Evolutionary conservation across 2,797 vertebrate genomes (phyloP).

Genomic region (Smutsia temminckii): DNA sequence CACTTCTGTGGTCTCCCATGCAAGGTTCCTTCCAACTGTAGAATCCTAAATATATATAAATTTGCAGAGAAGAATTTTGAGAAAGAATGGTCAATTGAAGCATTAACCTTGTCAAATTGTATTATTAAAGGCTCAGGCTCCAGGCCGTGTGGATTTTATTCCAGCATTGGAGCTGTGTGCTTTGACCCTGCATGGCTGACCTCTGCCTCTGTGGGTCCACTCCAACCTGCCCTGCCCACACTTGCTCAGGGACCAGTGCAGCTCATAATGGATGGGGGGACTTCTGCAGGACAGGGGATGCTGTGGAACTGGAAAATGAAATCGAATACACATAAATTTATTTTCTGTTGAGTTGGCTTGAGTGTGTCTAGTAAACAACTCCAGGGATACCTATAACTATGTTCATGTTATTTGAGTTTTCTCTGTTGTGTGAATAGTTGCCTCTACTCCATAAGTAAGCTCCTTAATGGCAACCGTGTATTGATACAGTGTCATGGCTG

Average conservation of each 20-base stretch:
- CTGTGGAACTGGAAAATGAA: neutral
- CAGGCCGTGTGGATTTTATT: neutral
- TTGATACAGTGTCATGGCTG: neutral
- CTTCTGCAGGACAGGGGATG: neutral
- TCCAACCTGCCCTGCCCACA: neutral
- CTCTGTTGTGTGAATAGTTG: neutral
- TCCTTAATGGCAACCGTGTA: neutral
- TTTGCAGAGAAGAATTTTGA: neutral
- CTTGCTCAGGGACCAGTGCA: neutral
- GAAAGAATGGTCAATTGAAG: neutral
- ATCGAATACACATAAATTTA: neutral
- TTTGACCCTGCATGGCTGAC: neutral
- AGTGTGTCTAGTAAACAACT: neutral
- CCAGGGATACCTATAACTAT: neutral
- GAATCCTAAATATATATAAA: neutral
- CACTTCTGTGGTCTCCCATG: neutral
- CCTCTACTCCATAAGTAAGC: neutral
- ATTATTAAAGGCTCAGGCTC: neutral
- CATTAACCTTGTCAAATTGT: neutral
- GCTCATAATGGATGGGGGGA: neutral
- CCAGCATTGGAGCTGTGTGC: neutral
- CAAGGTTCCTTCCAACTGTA: neutral
- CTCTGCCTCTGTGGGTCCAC: accelerated
- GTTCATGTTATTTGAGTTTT: neutral
- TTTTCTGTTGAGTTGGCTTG: neutral